Conservation (phyloP, 2,797 vertebrate species). For the Sphaeramia orbicularis region DNA sequence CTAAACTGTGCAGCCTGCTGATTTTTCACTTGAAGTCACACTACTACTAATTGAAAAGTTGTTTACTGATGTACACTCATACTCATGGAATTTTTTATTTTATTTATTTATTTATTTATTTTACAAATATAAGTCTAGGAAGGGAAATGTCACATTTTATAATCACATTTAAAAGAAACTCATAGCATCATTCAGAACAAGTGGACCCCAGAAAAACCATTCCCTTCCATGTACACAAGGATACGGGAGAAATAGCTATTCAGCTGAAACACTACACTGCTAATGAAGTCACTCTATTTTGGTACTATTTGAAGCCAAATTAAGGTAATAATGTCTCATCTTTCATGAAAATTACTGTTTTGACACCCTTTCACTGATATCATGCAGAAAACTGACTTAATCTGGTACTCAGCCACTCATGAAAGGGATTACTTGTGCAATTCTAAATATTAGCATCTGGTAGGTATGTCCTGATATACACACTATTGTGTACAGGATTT, state of each 20-base stretch:
- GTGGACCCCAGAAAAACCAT: too few species aligned
- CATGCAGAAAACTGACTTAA: slow-evolving; percentile 5
- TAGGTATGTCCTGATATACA: background rate
- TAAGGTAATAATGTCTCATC: slow-evolving; percentile 2
- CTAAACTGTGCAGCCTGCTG: background rate
- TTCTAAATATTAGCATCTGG: background rate
- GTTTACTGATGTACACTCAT: background rate
- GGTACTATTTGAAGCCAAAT: slow-evolving; percentile 1
- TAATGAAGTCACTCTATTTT: background rate
- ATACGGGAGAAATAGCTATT: too few species aligned
- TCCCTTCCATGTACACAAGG: too few species aligned
- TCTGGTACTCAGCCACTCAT: too few species aligned
- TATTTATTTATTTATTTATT: too few species aligned
- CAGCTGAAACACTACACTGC: slow-evolving; percentile 2
- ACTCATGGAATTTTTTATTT: too few species aligned
- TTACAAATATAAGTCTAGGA: too few species aligned
- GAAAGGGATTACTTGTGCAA: background rate
- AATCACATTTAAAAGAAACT: too few species aligned
- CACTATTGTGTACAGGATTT: too few species aligned
- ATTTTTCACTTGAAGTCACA: too few species aligned
- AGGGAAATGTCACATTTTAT: too few species aligned
- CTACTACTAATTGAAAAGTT: background rate
- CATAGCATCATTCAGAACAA: too few species aligned
- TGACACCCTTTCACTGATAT: background rate
- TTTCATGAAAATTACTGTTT: slow-evolving; percentile 12